Evolutionary conservation across 2,113 vertebrate species (phyloP).

Genomic region (Coryphaenoides rupestris): DNA sequence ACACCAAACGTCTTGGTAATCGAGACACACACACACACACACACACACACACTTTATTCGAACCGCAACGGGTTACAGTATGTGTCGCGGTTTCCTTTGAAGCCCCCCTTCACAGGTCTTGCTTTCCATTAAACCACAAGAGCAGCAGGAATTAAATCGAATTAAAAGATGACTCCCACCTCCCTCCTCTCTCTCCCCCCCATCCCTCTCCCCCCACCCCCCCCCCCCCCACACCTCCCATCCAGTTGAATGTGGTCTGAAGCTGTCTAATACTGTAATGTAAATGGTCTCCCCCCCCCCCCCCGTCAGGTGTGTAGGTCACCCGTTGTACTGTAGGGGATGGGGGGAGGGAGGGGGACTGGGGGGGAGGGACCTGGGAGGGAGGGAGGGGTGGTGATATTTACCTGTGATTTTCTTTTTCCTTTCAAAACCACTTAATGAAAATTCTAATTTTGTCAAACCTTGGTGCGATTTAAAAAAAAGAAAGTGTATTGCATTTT

Average conservation of each 20-base stretch:
- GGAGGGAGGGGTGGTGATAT: conserved; percentile 2
- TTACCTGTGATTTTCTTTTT: conserved; percentile 60
- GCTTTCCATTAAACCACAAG: conserved; percentile 34
- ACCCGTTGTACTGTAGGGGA: conserved; percentile 42
- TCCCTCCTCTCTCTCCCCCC: no score
- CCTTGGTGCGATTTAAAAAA: conserved; percentile 42
- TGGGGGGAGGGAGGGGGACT: not conserved
- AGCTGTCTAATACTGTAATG: conserved; percentile 18
- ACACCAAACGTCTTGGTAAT: no score
- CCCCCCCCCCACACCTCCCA: not conserved
- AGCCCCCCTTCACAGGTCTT: conserved; percentile 11
- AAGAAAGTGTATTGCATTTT: conserved; percentile 7
- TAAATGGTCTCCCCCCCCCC: conserved; percentile 13
- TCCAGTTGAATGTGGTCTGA: not conserved
- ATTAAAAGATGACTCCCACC: no score
- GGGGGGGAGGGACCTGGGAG: not conserved
- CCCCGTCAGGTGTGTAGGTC: not conserved
- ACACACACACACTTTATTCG: no score
- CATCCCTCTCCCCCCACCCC: no score
- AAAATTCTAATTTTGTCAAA: conserved; percentile 58
- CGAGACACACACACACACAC: no score
- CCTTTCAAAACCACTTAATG: conserved; percentile 57
- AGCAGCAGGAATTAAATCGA: not conserved
- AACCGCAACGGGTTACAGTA: no score
- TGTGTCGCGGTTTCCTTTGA: no score